Percentiles rank a stretch among this genome's conserved stretches.
Evolutionary conservation across 2,888 invertebrate species (phyloP).

Genomic region (Acholoe squamosa): DNA sequence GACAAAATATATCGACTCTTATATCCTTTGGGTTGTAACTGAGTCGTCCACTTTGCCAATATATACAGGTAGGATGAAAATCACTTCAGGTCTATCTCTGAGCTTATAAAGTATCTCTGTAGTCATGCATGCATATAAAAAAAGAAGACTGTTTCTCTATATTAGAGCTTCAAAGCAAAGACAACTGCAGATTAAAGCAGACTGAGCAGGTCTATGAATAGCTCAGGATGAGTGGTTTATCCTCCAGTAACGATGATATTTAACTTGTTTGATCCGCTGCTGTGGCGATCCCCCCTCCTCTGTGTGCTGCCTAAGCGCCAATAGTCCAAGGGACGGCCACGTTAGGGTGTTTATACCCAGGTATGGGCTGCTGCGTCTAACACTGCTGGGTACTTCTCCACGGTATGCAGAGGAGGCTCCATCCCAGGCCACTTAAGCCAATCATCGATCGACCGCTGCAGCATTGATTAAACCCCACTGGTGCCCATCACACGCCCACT

Average conservation of each 20-base stretch:
- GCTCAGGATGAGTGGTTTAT: too few species aligned
- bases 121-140: too few species aligned
- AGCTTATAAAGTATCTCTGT: too few species aligned
- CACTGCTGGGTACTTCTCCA: background rate
- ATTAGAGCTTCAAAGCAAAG: too few species aligned
- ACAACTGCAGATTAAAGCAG: too few species aligned
- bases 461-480: conserved; percentile 45
- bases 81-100: too few species aligned
- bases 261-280: background rate
- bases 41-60: too few species aligned
- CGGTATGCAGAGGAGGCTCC: background rate
- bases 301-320: background rate
- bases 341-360: conserved; percentile 17
- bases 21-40: too few species aligned
- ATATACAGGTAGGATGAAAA: too few species aligned
- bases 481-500: conserved; percentile 55
- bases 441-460: conserved; percentile 37
- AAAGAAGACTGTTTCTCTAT: too few species aligned
- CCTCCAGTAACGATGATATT: background rate
- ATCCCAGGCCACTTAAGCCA: conserved; percentile 31
- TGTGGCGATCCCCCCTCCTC: background rate
- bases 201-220: too few species aligned
- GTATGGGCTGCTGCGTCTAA: background rate
- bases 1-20: too few species aligned
- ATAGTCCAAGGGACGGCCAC: background rate